Evolutionary conservation across 1,140 invertebrate genomes (phyloP), one percentile per base, ranked within the genome.

Genomic region (Danaus plexippus): DNA sequence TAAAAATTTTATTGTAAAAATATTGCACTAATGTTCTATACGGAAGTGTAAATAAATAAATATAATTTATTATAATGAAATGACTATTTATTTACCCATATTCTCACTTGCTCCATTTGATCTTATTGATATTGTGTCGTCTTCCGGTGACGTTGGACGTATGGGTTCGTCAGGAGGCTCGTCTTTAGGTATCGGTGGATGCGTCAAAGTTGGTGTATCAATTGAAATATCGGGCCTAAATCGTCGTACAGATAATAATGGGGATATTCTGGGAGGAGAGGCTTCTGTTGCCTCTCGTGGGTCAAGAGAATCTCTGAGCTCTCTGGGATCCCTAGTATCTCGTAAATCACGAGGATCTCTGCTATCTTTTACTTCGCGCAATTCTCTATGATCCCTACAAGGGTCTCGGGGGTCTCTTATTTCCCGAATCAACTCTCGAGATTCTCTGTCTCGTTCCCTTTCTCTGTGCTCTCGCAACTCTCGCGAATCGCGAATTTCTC

Each of bases 61-160:
- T 32, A 32, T 32, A 32, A 32, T 4, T 32, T 32, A 32, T 32
- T 32, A 32, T 3, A 32, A 32, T 3, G 7, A 32, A 7, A 8
- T 32, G 2, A 32, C 0, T 6, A 32, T 32, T 43, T 59, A 73
- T 76, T 63, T 77, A 88, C 87, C 87, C 68, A 88, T 77, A 63
- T 71, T 84, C 71, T 88, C 87, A 73, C 76, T 87, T 60, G 85
- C 82, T 52, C 87, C 86, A 71, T 88, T 88, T 43, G 87, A 88
- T 72, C 85, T 77, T 68, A 88, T 77, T 44, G 85, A 87, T 32
- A 85, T 75, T 9, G 80, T 65, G 59, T 88, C 87, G 44, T 88
- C 87, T 76, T 88, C 86, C 3, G 86, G 85, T 15, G 87, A 88
- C 22, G 83, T 83, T 11, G 85, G 77, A 47, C 85, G 75, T 74